These are phyloP conservation scores for Ciconia stormi DNA, from an alignment of 2,113 vertebrate genomes.

Conservation along the genomic window DNA sequence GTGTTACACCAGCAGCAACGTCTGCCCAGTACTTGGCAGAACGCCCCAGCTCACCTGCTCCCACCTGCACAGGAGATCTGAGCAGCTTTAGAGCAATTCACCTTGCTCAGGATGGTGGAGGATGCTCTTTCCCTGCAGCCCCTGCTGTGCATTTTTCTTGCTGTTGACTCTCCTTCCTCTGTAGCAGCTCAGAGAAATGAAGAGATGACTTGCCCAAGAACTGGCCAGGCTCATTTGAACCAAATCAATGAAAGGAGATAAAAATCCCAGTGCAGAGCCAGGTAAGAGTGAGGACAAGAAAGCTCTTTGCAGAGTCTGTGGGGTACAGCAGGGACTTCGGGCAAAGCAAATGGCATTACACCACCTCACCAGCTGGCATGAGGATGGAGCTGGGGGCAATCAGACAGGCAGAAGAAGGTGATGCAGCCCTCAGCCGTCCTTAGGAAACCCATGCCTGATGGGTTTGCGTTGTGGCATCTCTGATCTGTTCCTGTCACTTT, in stretches of 20 bases:
- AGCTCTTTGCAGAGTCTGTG: background rate
- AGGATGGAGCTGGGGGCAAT: background rate
- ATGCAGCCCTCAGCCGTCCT: background rate
- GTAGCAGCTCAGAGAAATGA: background rate
- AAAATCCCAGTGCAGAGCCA: background rate
- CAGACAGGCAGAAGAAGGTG: background rate
- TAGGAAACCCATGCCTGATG: background rate
- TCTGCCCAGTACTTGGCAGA: background rate
- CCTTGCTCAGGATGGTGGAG: fast-evolving
- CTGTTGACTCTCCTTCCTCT: background rate
- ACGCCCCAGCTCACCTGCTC: background rate
- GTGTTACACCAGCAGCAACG: background rate
- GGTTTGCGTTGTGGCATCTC: background rate
- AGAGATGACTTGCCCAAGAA: background rate
- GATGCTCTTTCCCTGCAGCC: background rate
- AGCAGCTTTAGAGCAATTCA: background rate
- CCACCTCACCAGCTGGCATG: background rate
- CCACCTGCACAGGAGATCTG: background rate
- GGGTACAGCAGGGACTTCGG: background rate
- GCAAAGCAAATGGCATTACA: background rate
- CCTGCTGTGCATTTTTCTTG: background rate
- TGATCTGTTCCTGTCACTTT: background rate
- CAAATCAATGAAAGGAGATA: background rate
- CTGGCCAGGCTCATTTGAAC: background rate
- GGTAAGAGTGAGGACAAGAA: background rate